Conservation (phyloP, 2,113 vertebrate species). For the Myodes glareolus region DNA sequence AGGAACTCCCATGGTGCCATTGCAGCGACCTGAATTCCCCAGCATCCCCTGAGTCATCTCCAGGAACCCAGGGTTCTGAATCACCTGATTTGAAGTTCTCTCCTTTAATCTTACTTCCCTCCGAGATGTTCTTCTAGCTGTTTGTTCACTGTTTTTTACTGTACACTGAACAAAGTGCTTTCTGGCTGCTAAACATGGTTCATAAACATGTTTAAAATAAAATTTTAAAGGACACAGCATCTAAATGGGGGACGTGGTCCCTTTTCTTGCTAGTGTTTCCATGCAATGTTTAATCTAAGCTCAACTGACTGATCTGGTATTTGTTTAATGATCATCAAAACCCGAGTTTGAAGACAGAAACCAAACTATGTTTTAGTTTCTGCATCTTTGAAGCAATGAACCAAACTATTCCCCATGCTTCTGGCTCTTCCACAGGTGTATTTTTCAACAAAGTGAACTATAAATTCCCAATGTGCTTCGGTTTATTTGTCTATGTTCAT, state of each 20-base stretch:
- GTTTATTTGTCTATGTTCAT: background rate
- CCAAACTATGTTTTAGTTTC: background rate
- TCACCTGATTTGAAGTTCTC: background rate
- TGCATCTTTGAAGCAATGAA: background rate
- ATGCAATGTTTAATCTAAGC: background rate
- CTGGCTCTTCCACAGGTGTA: background rate
- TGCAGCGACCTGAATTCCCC: background rate
- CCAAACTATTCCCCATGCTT: background rate
- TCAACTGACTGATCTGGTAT: background rate
- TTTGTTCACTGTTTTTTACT: background rate
- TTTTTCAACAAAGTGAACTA: constrained; percentile 6
- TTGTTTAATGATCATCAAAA: background rate
- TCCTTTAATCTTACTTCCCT: background rate
- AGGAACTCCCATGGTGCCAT: background rate
- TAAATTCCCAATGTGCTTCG: background rate
- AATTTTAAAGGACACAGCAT: background rate
- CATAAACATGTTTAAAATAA: background rate
- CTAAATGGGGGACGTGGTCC: background rate
- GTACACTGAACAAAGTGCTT: background rate
- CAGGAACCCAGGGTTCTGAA: background rate
- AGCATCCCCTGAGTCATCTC: background rate
- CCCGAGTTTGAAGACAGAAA: background rate
- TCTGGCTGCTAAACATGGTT: background rate
- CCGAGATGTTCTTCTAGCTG: background rate
- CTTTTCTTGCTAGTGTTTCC: background rate